Conservation (phyloP, 2,888 invertebrate genomes). For the Helobdella robusta region DNA sequence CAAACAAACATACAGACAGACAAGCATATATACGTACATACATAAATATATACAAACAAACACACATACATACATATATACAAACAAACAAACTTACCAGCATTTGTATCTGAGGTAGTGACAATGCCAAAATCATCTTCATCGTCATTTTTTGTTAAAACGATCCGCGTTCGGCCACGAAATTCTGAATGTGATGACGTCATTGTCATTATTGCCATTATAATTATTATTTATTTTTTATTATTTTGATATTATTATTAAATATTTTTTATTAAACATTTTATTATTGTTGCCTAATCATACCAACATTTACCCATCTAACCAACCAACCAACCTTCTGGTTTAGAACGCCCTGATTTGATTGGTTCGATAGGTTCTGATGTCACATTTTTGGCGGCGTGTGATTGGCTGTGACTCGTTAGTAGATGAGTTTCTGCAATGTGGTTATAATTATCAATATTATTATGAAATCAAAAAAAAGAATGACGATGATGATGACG, state of each 20-base stretch:
- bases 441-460: background rate
- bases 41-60: too few relatives aligned
- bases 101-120: too few relatives aligned
- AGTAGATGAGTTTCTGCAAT: constrained; percentile 8
- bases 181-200: background rate
- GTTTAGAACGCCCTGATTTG: background rate
- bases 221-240: background rate
- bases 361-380: background rate
- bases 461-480: background rate
- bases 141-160: background rate
- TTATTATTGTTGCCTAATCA: background rate
- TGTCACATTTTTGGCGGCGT: background rate
- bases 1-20: too few relatives aligned
- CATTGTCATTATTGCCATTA: too few relatives aligned
- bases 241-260: background rate
- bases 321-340: background rate
- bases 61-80: too few relatives aligned
- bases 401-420: constrained; percentile 7
- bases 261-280: background rate
- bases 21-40: too few relatives aligned
- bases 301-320: background rate
- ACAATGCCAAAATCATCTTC: constrained; percentile 10
- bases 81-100: too few relatives aligned
- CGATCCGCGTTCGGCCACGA: background rate
- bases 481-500: background rate